A percentile compares a stretch with the other conserved stretches of the same genome.
These are phyloP conservation scores for Brachynemurus nebulosus DNA, from an alignment of 2,888 invertebrate species.

Conservation along the genomic window DNA sequence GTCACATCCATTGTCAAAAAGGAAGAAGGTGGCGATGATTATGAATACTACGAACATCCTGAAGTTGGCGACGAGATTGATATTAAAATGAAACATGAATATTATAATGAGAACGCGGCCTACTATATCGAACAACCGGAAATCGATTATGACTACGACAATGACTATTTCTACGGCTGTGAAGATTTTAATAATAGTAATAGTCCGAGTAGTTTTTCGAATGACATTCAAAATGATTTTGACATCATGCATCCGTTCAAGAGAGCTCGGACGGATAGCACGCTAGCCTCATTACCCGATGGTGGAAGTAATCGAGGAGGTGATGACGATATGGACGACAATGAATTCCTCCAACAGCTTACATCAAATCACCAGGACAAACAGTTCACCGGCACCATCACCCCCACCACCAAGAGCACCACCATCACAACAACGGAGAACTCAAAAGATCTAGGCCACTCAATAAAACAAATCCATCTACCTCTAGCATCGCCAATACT, in stretches of 20 bases:
- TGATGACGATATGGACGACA: neutral
- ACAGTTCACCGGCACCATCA: neutral
- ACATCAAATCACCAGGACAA: neutral
- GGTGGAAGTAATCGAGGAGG: too few relatives aligned
- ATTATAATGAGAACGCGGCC: neutral
- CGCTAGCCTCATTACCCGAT: too few relatives aligned
- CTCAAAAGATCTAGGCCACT: neutral
- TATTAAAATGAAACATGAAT: neutral
- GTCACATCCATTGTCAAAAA: neutral
- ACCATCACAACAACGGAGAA: too few relatives aligned
- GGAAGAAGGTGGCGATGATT: neutral
- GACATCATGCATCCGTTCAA: too few relatives aligned
- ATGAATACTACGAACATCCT: neutral
- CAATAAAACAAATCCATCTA: neutral
- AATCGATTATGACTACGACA: neutral
- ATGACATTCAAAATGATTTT: too few relatives aligned
- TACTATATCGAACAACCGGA: slow-evolving; percentile 1
- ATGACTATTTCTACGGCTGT: neutral
- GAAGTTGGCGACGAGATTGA: neutral
- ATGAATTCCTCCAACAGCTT: neutral
- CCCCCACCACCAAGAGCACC: too few relatives aligned
- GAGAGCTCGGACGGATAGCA: too few relatives aligned
- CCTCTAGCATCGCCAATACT: neutral
- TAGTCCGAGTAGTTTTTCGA: too few relatives aligned
- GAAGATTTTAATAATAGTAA: too few relatives aligned